A percentile compares a stretch with the other conserved stretches of the same genome.
phyloP scores from a whole-genome alignment of 2,888 invertebrate genomes.

The Anagyrus pseudococci region DNA sequence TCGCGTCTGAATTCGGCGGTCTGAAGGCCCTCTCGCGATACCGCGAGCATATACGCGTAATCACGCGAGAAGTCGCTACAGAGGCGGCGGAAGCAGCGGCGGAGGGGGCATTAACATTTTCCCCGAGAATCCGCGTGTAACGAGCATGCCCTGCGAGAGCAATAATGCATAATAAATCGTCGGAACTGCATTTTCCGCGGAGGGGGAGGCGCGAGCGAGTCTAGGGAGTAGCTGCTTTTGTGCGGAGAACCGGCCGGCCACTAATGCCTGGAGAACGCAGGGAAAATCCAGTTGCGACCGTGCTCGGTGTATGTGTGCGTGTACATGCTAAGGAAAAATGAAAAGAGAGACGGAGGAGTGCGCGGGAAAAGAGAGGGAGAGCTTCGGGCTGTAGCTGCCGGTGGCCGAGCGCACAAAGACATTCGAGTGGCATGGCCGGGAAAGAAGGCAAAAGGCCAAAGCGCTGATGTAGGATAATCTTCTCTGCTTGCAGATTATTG shows the following conservation, averaged over 20 bases:
- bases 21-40: too few species aligned
- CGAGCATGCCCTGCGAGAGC: not conserved
- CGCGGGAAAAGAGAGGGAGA: not conserved
- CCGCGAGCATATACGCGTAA: too few species aligned
- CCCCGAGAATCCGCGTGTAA: not conserved
- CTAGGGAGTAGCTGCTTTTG: too few species aligned
- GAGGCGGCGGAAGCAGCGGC: too few species aligned
- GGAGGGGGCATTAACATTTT: constrained; percentile 10
- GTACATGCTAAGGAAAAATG: too few species aligned
- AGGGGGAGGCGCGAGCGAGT: not conserved
- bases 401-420: not conserved
- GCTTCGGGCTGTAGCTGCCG: not conserved
- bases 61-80: too few species aligned
- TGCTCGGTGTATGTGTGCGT: not conserved
- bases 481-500: constrained; percentile 24
- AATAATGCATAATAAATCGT: constrained; percentile 20
- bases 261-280: too few species aligned
- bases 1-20: too few species aligned
- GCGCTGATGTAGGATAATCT: constrained; percentile 25
- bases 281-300: not conserved
- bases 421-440: not conserved
- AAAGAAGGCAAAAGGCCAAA: constrained; percentile 5
- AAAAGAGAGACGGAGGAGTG: too few species aligned
- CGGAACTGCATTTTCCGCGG: not conserved
- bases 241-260: too few species aligned